phyloP scores from a whole-genome alignment of 2,113 vertebrate genomes.

The Pungitius pungitius region DNA sequence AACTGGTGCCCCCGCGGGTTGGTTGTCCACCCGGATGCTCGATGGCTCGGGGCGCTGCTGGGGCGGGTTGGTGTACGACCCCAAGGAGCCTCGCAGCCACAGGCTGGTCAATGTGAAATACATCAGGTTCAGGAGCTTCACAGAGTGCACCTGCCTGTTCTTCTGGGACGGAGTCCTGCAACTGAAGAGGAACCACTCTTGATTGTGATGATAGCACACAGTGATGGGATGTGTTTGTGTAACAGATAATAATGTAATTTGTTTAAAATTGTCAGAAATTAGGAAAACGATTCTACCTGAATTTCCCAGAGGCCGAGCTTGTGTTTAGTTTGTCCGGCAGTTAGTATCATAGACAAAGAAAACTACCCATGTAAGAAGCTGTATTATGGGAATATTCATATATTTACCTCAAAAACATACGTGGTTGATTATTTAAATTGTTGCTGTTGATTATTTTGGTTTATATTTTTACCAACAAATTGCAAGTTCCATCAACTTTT shows the following conservation, averaged over 20 bases:
- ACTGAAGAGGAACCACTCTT: constrained; percentile 32
- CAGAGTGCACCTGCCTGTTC: constrained; percentile 10
- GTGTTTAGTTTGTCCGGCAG: background rate
- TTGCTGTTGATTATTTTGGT: too few species aligned
- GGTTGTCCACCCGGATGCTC: constrained; percentile 46
- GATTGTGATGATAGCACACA: constrained; percentile 44
- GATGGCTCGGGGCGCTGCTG: constrained; percentile 51
- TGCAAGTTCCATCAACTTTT: too few species aligned
- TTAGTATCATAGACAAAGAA: background rate
- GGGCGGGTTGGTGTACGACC: constrained; percentile 61
- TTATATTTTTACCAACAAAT: background rate
- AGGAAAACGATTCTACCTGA: background rate
- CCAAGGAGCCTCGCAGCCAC: constrained; percentile 15
- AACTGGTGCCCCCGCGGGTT: constrained; percentile 61
- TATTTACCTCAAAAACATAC: background rate
- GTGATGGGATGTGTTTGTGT: constrained; percentile 64
- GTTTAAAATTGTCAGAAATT: background rate
- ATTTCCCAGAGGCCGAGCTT: background rate
- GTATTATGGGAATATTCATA: background rate
- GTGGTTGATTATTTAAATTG: background rate
- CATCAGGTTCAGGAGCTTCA: constrained; percentile 1
- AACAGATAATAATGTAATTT: too few species aligned
- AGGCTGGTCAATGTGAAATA: constrained; percentile 51
- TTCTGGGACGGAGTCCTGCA: constrained; percentile 3
- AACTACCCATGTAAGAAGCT: background rate